These are phyloP conservation scores for Glossophaga mutica DNA, from an alignment of 2,797 vertebrate species.

Conservation along the genomic window DNA sequence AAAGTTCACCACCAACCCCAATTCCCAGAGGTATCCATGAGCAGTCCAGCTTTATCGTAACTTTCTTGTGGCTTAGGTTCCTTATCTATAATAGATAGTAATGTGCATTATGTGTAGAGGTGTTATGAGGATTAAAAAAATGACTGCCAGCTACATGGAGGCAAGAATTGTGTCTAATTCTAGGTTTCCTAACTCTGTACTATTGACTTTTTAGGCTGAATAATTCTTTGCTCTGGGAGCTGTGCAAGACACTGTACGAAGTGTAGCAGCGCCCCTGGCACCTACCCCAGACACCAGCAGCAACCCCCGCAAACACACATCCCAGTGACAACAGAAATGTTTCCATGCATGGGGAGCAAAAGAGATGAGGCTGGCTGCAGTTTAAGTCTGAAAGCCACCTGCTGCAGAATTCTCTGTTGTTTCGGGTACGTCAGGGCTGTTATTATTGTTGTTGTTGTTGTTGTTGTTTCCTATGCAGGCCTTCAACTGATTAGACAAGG, in stretches of 20 bases:
- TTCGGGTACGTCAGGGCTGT: background rate
- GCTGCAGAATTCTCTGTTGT: background rate
- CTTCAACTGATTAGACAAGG: background rate
- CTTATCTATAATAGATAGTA: background rate
- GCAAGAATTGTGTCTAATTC: background rate
- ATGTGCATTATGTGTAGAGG: background rate
- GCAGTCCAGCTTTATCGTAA: background rate
- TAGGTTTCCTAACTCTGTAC: background rate
- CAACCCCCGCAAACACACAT: background rate
- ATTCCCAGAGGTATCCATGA: background rate
- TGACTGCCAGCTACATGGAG: background rate
- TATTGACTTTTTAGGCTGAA: background rate
- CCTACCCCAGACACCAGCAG: background rate
- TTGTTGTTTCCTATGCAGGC: background rate
- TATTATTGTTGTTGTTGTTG: background rate
- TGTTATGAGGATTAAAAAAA: background rate
- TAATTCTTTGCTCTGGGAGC: background rate
- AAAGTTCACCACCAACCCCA: background rate
- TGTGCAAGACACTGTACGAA: too few species aligned
- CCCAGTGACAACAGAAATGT: background rate
- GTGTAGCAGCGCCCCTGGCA: background rate
- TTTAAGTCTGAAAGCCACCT: background rate
- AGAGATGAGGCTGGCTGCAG: background rate
- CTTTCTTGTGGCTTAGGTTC: background rate
- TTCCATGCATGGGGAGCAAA: background rate